phyloP scores from a whole-genome alignment of 2,888 invertebrate genomes.

The Ophion costatus region DNA sequence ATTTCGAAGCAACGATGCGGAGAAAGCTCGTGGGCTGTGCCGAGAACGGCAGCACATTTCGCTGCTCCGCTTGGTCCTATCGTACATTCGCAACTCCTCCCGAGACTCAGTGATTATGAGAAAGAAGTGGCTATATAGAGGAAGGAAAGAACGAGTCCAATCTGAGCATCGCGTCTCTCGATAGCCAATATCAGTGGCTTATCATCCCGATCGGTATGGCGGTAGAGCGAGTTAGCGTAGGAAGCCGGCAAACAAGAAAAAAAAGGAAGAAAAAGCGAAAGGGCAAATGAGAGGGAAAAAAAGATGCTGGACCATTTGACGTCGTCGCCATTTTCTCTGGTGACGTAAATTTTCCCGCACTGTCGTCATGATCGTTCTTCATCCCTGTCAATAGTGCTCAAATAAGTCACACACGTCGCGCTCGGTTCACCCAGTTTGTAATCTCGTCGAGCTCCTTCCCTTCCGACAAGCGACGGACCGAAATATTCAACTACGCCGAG shows the following conservation, averaged over 20 bases:
- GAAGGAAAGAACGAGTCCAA: conserved; percentile 77
- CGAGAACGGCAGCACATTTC: conserved; percentile 36
- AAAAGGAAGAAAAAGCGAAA: background rate
- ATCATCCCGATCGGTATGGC: conserved; percentile 72
- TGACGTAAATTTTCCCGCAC: conserved; percentile 49
- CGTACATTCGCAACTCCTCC: conserved; percentile 58
- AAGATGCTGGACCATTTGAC: background rate
- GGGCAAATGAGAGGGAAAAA: background rate
- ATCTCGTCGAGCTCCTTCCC: conserved; percentile 10
- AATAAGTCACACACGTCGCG: conserved; percentile 44
- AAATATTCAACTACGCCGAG: conserved; percentile 19
- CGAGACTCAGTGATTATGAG: conserved; percentile 74
- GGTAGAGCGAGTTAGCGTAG: background rate
- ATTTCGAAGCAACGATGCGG: conserved; percentile 59
- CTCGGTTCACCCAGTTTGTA: conserved; percentile 29
- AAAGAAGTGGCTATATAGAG: conserved; percentile 57
- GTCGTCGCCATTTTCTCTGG: conserved; percentile 40
- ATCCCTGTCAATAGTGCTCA: conserved; percentile 43
- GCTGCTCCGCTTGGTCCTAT: conserved; percentile 29
- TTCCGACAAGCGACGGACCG: conserved; percentile 7
- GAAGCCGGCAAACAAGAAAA: background rate
- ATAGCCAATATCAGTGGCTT: conserved; percentile 80
- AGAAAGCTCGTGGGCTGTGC: conserved; percentile 39
- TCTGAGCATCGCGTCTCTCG: conserved; percentile 77
- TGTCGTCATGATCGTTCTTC: conserved; percentile 37